A percentile compares a stretch with the other conserved stretches of the same genome.
These are phyloP conservation scores for Sciurus vulgaris DNA, from an alignment of 2,797 vertebrate species.

Conservation along the genomic window DNA sequence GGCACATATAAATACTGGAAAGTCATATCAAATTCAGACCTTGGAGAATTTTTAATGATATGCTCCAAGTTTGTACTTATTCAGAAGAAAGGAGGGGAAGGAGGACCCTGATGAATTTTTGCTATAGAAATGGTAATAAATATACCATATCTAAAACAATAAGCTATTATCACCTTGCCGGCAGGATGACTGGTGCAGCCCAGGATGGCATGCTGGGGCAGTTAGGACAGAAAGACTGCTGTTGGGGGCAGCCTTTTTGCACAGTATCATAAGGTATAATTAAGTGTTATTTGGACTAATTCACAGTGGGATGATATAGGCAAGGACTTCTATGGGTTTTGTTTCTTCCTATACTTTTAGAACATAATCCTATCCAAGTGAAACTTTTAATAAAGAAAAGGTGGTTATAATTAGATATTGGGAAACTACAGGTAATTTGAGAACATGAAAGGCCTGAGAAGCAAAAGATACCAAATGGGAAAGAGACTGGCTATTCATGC, in stretches of 20 bases:
- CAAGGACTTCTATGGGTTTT: slow-evolving; percentile 21
- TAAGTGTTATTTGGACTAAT: slow-evolving; percentile 61
- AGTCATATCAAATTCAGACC: slow-evolving; percentile 7
- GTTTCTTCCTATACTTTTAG: slow-evolving; percentile 14
- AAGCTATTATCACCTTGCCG: neutral
- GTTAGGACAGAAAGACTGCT: neutral
- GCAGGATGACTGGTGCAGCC: neutral
- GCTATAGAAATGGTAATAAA: neutral
- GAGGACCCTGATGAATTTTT: neutral
- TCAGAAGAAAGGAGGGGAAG: neutral
- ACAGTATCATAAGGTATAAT: slow-evolving; percentile 16
- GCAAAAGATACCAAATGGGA: slow-evolving; percentile 31
- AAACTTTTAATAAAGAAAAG: slow-evolving; percentile 56
- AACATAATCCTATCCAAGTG: slow-evolving; percentile 53
- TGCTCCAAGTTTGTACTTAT: slow-evolving; percentile 18
- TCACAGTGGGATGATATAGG: neutral
- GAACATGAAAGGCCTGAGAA: slow-evolving; percentile 31
- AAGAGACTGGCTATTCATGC: slow-evolving; percentile 10
- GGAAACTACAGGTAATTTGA: slow-evolving; percentile 47
- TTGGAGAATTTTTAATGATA: slow-evolving; percentile 37
- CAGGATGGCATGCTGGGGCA: neutral
- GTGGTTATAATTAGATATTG: slow-evolving; percentile 49
- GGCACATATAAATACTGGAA: neutral
- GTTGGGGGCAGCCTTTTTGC: slow-evolving; percentile 37
- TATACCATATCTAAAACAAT: neutral